These are phyloP conservation scores for Thamnaconus septentrionalis DNA, from an alignment of 2,113 vertebrate species.

Conservation along the genomic window DNA sequence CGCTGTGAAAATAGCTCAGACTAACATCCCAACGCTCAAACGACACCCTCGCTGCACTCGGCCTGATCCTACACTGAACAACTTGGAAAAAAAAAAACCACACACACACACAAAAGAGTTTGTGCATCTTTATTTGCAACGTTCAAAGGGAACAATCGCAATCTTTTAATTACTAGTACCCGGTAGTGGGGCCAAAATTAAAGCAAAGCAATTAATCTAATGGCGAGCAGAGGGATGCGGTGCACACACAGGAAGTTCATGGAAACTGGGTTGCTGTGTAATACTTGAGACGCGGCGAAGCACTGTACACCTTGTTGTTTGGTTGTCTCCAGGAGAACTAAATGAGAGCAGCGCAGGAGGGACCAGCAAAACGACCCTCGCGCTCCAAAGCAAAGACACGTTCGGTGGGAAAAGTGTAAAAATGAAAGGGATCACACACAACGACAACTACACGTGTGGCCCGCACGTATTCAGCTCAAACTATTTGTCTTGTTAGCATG, in stretches of 20 bases:
- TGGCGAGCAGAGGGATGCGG: constrained; percentile 50
- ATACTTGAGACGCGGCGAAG: constrained; percentile 46
- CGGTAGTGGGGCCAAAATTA: constrained; percentile 71
- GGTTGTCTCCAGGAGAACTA: too few relatives aligned
- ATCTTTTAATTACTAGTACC: constrained; percentile 79
- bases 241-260: constrained; percentile 67
- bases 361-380: too few relatives aligned
- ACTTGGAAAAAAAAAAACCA: constrained; percentile 49
- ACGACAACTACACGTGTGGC: background rate
- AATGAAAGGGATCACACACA: constrained; percentile 1
- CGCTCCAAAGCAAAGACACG: too few relatives aligned
- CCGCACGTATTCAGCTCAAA: constrained; percentile 25
- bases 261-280: constrained; percentile 62
- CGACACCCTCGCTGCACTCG: constrained; percentile 7
- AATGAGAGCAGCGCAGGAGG: too few relatives aligned
- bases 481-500: constrained; percentile 52
- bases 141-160: constrained; percentile 79
- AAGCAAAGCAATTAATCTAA: constrained; percentile 78
- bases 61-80: constrained; percentile 72
- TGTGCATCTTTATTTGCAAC: constrained; percentile 75
- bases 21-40: constrained; percentile 16
- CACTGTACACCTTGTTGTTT: too few relatives aligned
- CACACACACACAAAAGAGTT: constrained; percentile 60
- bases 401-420: too few relatives aligned
- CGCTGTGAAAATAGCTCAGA: constrained; percentile 31